Conservation (phyloP, 1,140 invertebrate species). For the Formica selysi region DNA sequence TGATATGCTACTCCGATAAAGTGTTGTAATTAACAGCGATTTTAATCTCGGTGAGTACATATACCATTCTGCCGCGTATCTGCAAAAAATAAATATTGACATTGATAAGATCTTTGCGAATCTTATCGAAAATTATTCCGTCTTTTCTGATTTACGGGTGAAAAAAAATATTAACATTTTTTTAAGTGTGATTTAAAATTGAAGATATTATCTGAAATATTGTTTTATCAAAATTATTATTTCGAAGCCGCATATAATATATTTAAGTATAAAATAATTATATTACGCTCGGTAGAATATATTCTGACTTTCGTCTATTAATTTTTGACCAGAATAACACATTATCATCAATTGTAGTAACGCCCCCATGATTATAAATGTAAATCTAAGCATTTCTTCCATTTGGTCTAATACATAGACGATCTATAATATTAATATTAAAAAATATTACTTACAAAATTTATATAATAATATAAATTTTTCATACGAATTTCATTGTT, state of each 20-base stretch:
- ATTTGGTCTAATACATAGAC: constrained; percentile 30
- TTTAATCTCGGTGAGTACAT: constrained; percentile 8
- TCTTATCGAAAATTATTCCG: background rate
- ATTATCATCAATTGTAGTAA: constrained; percentile 37
- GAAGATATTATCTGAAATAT: background rate
- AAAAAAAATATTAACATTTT: background rate
- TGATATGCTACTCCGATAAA: background rate
- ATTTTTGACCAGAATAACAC: constrained; percentile 43
- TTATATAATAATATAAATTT: background rate
- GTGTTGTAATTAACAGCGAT: background rate
- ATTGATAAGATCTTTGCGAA: background rate
- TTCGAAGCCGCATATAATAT: background rate
- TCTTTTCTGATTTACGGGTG: background rate
- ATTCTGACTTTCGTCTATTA: constrained; percentile 48
- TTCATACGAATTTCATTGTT: background rate
- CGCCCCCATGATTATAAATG: constrained; percentile 23
- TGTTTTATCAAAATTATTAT: constrained; percentile 11
- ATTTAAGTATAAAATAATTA: constrained; percentile 8
- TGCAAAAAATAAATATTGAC: background rate
- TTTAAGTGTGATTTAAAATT: background rate
- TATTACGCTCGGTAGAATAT: constrained; percentile 50
- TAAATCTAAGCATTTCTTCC: constrained; percentile 36
- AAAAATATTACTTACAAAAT: background rate
- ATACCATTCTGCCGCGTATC: constrained; percentile 23
- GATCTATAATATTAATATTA: constrained; percentile 23